Base-by-base conservation (phyloP, 2,888 invertebrate species). In the Octodonta nipae region DNA sequence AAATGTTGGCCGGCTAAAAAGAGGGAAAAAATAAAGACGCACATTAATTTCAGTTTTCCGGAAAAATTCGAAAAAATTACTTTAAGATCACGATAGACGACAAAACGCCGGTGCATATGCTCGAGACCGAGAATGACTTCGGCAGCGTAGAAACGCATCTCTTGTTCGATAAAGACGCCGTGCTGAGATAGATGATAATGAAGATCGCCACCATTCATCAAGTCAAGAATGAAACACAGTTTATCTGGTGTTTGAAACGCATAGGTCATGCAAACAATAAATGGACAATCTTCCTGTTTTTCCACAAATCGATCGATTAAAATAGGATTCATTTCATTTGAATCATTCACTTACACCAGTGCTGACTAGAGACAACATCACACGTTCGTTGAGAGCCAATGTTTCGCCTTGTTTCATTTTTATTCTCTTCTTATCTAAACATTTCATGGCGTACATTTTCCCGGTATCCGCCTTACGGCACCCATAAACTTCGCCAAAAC, bases 361-460 rank as follows among this genome's bases (percentile, higher is more conserved):
- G 68, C 93, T 93, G 70, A 98, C 98, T 64, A 96, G 78, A 54
- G 92, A 92, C 46, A 98, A 73, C 96, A 98, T 98, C 61, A 96
- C 93, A 61, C 96, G 75, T 67, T 98, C 98, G 70, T 98, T 99
- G 56, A 99, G 76, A 37, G 98, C 96, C 58, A 99, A 71, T 35
- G 95, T 96, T 70, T 99, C 98, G 41, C 98, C 98, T 61, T 86
- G 85, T 64, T 99, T 99, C 93, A 98, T 93, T 70, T 99, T 99
- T 61, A 99, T 98, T 54, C 98, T 75, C 63, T 99, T 98, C 70
- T 99, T 98, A 70, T 98, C 98, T 63, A 99, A 78, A 68, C 98
- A 99, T 72, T 99, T 99, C 98, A 99, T 99, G 50, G 98, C 98
- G 72, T 98, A 98, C 96, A 98, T 98, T 73, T 98, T 98, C 40